phyloP scores from a whole-genome alignment of 2,797 vertebrate genomes.

The Xenops minutus region DNA sequence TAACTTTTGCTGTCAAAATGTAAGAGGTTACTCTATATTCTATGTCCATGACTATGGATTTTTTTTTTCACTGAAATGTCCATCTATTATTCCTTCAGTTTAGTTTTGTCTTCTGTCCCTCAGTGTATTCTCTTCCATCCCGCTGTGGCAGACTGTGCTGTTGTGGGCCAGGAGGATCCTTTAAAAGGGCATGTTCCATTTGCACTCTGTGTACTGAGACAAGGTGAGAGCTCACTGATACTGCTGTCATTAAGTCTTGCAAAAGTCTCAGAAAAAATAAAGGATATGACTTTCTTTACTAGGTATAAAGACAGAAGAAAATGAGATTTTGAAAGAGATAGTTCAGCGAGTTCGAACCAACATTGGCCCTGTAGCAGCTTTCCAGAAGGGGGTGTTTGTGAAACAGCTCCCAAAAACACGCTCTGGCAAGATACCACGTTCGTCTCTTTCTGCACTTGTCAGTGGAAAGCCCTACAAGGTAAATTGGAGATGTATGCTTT shows the following conservation, averaged over 20 bases:
- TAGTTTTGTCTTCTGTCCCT: constrained; percentile 5
- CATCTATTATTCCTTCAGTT: background rate
- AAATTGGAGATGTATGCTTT: background rate
- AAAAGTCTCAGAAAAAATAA: background rate
- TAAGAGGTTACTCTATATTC: background rate
- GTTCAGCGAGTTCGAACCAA: constrained; percentile 83
- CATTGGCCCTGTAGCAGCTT: constrained; percentile 92
- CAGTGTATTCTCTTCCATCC: constrained; percentile 87
- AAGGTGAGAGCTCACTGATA: constrained; percentile 76
- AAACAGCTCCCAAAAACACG: constrained; percentile 89
- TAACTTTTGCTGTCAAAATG: background rate
- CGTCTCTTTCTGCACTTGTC: constrained; percentile 84
- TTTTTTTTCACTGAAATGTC: background rate
- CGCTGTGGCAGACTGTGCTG: constrained; percentile 89
- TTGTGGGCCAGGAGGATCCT: constrained; percentile 89
- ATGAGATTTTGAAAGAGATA: constrained; percentile 80
- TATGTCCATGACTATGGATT: background rate
- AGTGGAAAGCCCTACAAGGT: constrained; percentile 92
- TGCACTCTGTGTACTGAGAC: constrained; percentile 88
- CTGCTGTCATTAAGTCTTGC: background rate
- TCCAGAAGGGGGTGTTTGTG: constrained; percentile 88
- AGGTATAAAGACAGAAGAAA: constrained; percentile 77
- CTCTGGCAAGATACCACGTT: constrained; percentile 94
- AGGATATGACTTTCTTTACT: constrained; percentile 1
- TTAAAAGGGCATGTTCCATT: constrained; percentile 92